phyloP scores from a whole-genome alignment of 2,797 vertebrate species.

The Pangasius larnaudii region DNA sequence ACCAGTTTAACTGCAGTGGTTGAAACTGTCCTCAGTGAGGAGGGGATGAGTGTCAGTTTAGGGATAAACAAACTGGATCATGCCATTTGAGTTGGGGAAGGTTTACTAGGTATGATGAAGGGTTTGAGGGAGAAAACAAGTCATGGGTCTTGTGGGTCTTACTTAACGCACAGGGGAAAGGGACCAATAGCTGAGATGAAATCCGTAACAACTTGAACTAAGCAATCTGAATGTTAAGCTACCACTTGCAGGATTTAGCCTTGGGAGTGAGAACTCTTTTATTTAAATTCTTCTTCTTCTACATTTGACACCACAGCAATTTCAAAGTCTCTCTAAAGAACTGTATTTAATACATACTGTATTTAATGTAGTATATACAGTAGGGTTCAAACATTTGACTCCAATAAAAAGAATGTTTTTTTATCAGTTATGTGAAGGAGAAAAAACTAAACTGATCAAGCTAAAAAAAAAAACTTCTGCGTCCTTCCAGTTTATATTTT shows the following conservation, averaged over 20 bases:
- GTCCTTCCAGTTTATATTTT: background rate
- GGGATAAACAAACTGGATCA: conserved; percentile 45
- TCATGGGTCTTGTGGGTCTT: conserved; percentile 15
- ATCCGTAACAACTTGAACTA: background rate
- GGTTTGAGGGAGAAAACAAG: conserved; percentile 31
- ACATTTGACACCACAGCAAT: background rate
- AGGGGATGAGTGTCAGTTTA: conserved; percentile 48
- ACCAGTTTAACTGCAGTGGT: conserved; percentile 49
- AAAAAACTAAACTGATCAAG: background rate
- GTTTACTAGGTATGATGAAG: conserved; percentile 46
- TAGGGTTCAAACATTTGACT: background rate
- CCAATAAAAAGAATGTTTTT: background rate
- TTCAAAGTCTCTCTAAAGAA: background rate
- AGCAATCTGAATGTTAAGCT: background rate
- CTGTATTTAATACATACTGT: background rate
- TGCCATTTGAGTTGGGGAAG: conserved; percentile 35
- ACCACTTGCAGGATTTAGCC: background rate
- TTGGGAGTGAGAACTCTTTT: background rate
- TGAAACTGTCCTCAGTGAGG: conserved; percentile 48
- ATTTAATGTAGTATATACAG: background rate
- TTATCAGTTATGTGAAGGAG: background rate
- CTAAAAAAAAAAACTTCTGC: background rate
- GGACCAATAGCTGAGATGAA: conserved; percentile 10
- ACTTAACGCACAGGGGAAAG: background rate
- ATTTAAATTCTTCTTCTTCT: background rate